These are phyloP conservation scores for Tenthredo livida DNA, from an alignment of 2,888 invertebrate genomes.

Conservation along the genomic window DNA sequence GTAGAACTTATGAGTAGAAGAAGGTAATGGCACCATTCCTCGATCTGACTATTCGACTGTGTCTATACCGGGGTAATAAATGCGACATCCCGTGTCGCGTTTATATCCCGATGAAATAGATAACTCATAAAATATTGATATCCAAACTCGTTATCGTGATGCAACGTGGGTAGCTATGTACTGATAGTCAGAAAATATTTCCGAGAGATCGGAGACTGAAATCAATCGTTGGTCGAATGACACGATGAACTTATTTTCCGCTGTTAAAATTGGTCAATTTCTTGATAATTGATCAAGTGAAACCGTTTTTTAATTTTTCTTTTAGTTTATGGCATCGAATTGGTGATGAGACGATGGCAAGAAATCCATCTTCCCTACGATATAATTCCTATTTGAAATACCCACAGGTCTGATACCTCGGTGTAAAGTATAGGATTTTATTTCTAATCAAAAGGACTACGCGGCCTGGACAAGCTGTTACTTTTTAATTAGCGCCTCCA, in stretches of 20 bases:
- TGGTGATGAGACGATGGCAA: neutral
- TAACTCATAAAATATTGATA: slow-evolving; percentile 1
- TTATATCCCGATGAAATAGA: neutral
- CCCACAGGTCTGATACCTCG: neutral
- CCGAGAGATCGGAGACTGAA: neutral
- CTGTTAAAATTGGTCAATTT: neutral
- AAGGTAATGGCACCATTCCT: slow-evolving; percentile 11
- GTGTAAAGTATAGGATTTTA: neutral
- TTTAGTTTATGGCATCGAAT: neutral
- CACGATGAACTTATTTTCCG: neutral
- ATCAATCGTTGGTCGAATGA: neutral
- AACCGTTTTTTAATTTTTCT: neutral
- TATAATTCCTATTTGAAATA: neutral
- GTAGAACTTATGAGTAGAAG: slow-evolving; percentile 1
- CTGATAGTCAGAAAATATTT: neutral
- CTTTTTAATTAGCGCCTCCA: slow-evolving; percentile 60
- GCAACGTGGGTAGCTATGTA: neutral
- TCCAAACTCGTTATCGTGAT: neutral
- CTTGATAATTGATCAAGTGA: neutral
- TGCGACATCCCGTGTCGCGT: neutral
- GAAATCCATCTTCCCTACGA: neutral
- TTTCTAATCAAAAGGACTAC: slow-evolving; percentile 56
- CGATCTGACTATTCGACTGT: slow-evolving; percentile 8
- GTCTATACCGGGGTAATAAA: neutral
- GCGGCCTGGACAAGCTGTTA: slow-evolving; percentile 57